These are phyloP conservation scores for Spea bombifrons DNA, from an alignment of 2,113 vertebrate genomes.

Conservation along the genomic window DNA sequence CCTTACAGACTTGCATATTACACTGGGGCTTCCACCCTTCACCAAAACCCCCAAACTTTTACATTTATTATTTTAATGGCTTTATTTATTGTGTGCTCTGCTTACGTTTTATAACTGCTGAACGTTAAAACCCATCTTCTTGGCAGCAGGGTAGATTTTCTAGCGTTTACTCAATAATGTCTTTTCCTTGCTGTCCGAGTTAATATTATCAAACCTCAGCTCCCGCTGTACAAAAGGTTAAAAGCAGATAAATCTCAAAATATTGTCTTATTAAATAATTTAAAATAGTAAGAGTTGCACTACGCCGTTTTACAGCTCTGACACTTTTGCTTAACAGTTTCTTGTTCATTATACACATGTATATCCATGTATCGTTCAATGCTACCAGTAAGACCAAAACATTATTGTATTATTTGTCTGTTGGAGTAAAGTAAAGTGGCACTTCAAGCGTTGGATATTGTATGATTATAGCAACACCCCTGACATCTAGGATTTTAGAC, in stretches of 20 bases:
- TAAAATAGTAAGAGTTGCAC: slow-evolving; percentile 2
- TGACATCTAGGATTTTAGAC: too few relatives aligned
- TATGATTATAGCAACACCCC: too few relatives aligned
- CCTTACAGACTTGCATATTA: slow-evolving; percentile 8
- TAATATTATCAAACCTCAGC: slow-evolving; percentile 41
- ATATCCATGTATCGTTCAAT: too few relatives aligned
- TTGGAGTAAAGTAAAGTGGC: too few relatives aligned
- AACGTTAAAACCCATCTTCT: slow-evolving; percentile 19
- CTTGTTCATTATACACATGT: too few relatives aligned
- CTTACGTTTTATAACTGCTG: slow-evolving; percentile 37
- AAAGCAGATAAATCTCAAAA: slow-evolving; percentile 25
- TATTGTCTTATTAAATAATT: slow-evolving; percentile 22
- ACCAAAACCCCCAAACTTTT: neutral
- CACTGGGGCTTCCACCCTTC: neutral
- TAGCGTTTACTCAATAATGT: slow-evolving; percentile 42
- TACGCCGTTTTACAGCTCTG: neutral
- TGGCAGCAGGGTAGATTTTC: slow-evolving; percentile 44
- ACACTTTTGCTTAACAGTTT: neutral
- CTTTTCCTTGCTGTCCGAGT: slow-evolving; percentile 41
- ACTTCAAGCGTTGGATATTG: too few relatives aligned
- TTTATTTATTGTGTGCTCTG: slow-evolving; percentile 43
- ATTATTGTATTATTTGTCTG: too few relatives aligned
- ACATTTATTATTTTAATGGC: slow-evolving; percentile 38
- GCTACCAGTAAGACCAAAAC: too few relatives aligned
- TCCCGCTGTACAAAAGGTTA: slow-evolving; percentile 12